Conservation (phyloP, 2,888 invertebrate genomes). For the Yponomeuta plumbellus region DNA sequence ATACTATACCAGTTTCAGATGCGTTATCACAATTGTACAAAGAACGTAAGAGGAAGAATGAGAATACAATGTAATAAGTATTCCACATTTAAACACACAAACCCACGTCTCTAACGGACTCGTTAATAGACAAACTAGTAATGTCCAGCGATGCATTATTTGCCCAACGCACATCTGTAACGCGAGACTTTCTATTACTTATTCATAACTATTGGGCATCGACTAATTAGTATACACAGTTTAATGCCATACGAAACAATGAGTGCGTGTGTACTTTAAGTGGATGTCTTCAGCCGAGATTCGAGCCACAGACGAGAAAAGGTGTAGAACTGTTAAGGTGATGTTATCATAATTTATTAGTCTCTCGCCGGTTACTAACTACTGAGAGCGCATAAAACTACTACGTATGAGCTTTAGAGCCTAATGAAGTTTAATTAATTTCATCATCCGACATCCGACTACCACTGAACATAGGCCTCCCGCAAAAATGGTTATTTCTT, state of each 20-base stretch:
- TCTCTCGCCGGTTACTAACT: too few species aligned
- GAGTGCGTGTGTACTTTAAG: slow-evolving; percentile 48
- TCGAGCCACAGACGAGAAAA: slow-evolving; percentile 13
- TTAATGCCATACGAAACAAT: slow-evolving; percentile 64
- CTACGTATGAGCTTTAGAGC: too few species aligned
- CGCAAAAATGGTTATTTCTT: neutral
- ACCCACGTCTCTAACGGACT: slow-evolving; percentile 11
- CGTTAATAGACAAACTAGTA: slow-evolving; percentile 3
- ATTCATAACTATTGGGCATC: slow-evolving; percentile 66
- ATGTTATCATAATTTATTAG: too few species aligned
- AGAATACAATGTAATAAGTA: neutral
- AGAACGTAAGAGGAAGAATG: too few species aligned
- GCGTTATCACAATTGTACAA: too few species aligned
- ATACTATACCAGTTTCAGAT: too few species aligned
- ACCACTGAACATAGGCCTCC: too few species aligned
- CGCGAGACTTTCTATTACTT: slow-evolving; percentile 70
- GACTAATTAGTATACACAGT: slow-evolving; percentile 75
- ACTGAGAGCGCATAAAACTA: too few species aligned
- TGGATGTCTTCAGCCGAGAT: slow-evolving; percentile 40
- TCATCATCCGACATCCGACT: too few species aligned
- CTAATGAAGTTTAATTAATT: too few species aligned
- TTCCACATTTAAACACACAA: neutral
- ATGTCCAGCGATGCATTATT: slow-evolving; percentile 51
- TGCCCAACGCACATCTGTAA: slow-evolving; percentile 69
- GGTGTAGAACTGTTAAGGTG: too few species aligned